Evolutionary conservation across 2,113 vertebrate species (phyloP), one percentile per base, ranked within the genome.

Genomic region (Chinchilla lanigera): DNA sequence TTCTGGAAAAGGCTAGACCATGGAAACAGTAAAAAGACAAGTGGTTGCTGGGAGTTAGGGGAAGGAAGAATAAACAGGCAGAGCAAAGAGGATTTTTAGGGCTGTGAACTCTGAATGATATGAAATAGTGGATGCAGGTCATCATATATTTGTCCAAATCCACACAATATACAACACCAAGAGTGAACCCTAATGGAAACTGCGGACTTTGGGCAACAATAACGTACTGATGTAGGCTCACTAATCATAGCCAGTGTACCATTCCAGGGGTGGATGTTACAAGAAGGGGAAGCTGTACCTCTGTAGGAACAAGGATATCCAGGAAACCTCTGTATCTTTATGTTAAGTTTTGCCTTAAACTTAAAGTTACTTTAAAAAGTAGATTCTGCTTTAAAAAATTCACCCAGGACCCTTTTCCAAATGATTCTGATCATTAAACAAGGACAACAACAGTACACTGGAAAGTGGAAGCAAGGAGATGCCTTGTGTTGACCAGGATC

Each of bases 361-460:
- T 38, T 41, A 58, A 90, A 33, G 4, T 5, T 65, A 14, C 44
- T 84, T 60, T 94, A 28, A 89, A 22, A 71, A 35, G 7, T 56
- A 69, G 16, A 54, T 10, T 56, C 13, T 2, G 12, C 33, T 56
- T 73, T 20, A n/a, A 58, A 44, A 41, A 60, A 50, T 47, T 38
- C 54, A 83, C 44, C 30, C 28, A 56, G 10, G 41, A 44, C 28
- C 9, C 20, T 47, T 10, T 1, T 38, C 12, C 5, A 85, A 90
- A 81, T 91, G n/a, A 93, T 91, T 89, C 61, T 75, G 44, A 44
- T 81, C 14, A 86, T 71, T 16, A 89, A 61, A 96, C 13, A 63
- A 91, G 28, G n/a, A 44, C 9, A 50, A 14, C 1, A 33, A 75
- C 3, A 84, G 50, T 56, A 84, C 3, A 67, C 8, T 87, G 35